These are phyloP conservation scores for Philaenus spumarius DNA, from an alignment of 1,140 invertebrate genomes.

Conservation along the genomic window DNA sequence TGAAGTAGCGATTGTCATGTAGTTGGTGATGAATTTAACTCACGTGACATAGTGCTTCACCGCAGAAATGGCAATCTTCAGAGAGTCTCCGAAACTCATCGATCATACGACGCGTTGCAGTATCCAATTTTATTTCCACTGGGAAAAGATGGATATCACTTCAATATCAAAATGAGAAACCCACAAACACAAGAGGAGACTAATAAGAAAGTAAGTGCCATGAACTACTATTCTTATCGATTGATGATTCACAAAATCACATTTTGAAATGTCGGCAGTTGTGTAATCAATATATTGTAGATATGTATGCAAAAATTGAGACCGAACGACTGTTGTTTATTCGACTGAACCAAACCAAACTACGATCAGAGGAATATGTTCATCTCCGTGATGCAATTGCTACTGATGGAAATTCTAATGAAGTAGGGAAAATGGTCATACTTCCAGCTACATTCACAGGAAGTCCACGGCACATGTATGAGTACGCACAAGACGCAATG, in stretches of 20 bases:
- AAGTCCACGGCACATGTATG: too few relatives aligned
- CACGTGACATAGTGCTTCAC: conserved; percentile 40
- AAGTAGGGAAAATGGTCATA: too few relatives aligned
- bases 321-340: conserved; percentile 36
- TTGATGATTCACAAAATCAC: conserved; percentile 32
- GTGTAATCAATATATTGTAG: conserved; percentile 38
- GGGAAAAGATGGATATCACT: conserved; percentile 42
- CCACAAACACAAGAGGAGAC: conserved; percentile 25
- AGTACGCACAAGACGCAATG: too few relatives aligned
- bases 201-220: conserved; percentile 28
- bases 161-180: conserved; percentile 35
- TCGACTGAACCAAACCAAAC: conserved; percentile 33
- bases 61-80: conserved; percentile 34
- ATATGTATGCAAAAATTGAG: conserved; percentile 39
- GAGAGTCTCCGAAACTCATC: conserved; percentile 40
- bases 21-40: conserved; percentile 36
- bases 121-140: conserved; percentile 44
- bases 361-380: too few relatives aligned
- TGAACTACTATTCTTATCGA: too few relatives aligned
- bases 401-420: conserved; percentile 10
- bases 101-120: conserved; percentile 41
- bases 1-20: conserved; percentile 42
- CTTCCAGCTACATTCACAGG: conserved; percentile 37
- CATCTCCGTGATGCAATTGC: too few relatives aligned
- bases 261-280: conserved; percentile 32